Conservation (phyloP, 2,113 vertebrate genomes). For the Dipodomys ordii region DNA sequence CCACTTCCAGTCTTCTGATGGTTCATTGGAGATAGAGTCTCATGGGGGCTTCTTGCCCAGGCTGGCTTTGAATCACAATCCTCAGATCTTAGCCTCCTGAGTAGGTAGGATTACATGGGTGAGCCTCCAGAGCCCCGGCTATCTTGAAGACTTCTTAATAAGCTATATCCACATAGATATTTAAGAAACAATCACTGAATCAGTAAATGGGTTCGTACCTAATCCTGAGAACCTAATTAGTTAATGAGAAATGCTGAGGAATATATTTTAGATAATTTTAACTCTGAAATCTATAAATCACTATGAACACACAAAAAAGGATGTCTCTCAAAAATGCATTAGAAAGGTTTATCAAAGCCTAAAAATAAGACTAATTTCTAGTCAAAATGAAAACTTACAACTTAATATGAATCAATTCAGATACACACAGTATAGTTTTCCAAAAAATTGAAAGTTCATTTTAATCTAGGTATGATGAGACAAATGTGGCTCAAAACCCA, state of each 20-base stretch:
- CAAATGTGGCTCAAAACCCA: slow-evolving; percentile 9
- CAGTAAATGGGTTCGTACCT: neutral
- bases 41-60: too few species aligned
- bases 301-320: slow-evolving; percentile 31
- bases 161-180: neutral
- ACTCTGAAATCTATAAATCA: slow-evolving; percentile 48
- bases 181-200: slow-evolving; percentile 30
- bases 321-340: neutral
- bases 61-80: too few species aligned
- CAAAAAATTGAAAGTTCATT: slow-evolving; percentile 24
- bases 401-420: neutral
- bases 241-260: slow-evolving; percentile 31
- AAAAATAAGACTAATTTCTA: slow-evolving; percentile 2
- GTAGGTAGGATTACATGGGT: neutral
- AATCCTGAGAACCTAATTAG: neutral
- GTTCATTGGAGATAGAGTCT: too few species aligned
- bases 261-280: slow-evolving; percentile 41
- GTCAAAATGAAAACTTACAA: slow-evolving; percentile 14
- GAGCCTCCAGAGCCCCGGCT: too few species aligned
- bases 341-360: slow-evolving; percentile 17
- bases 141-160: neutral
- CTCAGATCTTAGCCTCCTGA: too few species aligned
- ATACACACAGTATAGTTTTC: neutral
- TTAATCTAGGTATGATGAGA: slow-evolving; percentile 45
- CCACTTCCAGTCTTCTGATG: too few species aligned